Evolutionary conservation across 1,140 invertebrate genomes (phyloP).

Genomic region (Myzus persicae): DNA sequence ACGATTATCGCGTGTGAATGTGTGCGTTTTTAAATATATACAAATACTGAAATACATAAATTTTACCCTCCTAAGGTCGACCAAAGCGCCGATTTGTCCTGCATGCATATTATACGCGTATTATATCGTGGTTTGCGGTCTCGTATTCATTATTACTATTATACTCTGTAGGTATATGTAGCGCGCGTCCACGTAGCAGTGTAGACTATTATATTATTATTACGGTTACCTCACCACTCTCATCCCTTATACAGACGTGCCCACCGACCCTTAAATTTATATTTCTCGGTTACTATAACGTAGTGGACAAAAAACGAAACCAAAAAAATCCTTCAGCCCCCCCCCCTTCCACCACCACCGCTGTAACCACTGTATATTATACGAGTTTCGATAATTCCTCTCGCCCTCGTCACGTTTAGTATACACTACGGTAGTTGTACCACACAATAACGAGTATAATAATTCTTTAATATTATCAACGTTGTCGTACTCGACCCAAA

Average conservation of each 20-base stretch:
- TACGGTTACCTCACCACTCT: background rate
- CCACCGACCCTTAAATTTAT: background rate
- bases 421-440: background rate
- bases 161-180: background rate
- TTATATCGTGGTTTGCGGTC: background rate
- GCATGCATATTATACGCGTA: background rate
- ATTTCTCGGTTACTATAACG: background rate
- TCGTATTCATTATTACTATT: background rate
- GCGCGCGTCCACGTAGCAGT: background rate
- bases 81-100: background rate
- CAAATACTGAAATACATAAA: background rate
- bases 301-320: background rate
- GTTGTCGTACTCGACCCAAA: background rate
- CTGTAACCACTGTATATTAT: background rate
- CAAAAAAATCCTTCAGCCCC: background rate
- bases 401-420: background rate
- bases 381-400: background rate
- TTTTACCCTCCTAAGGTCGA: background rate
- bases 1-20: conserved; percentile 12
- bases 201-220: background rate
- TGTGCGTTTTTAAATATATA: background rate
- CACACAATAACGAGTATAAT: background rate
- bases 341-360: background rate
- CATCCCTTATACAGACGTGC: background rate
- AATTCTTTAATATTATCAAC: background rate